A percentile compares a stretch with the other conserved stretches of the same genome.
Conservation (phyloP, 2,888 invertebrate species). For the Panzeria rudis region DNA sequence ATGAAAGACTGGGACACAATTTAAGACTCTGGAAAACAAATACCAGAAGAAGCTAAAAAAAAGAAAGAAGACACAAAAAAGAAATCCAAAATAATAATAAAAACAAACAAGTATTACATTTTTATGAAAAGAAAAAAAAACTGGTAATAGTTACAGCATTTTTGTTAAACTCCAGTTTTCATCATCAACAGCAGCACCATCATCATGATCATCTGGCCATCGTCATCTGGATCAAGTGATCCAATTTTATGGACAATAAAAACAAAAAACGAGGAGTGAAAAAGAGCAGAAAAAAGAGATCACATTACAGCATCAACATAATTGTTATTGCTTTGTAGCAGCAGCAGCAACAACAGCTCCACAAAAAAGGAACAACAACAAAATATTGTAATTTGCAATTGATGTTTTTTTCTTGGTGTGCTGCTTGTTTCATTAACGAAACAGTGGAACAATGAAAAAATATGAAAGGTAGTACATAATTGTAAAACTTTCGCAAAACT, state of each 20-base stretch:
- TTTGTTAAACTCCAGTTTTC: slow-evolving; percentile 43
- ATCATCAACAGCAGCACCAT: slow-evolving; percentile 30
- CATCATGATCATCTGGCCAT: slow-evolving; percentile 50
- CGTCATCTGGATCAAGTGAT: slow-evolving; percentile 56
- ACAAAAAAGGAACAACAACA: neutral
- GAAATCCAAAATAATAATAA: slow-evolving; percentile 30
- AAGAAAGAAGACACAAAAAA: slow-evolving; percentile 18
- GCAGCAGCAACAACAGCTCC: slow-evolving; percentile 7
- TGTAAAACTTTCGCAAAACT: too few species aligned
- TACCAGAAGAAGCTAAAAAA: slow-evolving; percentile 8
- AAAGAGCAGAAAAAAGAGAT: slow-evolving; percentile 33
- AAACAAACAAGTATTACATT: slow-evolving; percentile 50
- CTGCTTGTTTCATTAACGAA: slow-evolving; percentile 31
- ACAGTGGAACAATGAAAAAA: neutral
- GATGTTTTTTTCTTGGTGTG: neutral
- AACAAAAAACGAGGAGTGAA: slow-evolving; percentile 9
- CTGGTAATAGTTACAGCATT: slow-evolving; percentile 58
- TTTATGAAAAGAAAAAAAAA: slow-evolving; percentile 25
- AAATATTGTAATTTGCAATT: slow-evolving; percentile 26
- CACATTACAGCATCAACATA: slow-evolving; percentile 66
- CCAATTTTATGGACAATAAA: slow-evolving; percentile 54
- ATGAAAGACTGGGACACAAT: slow-evolving; percentile 40
- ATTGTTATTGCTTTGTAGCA: slow-evolving; percentile 60
- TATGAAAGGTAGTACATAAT: neutral
- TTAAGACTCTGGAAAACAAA: slow-evolving; percentile 20